Conservation (phyloP, 2,113 vertebrate genomes). For the Hippocampus comes region DNA sequence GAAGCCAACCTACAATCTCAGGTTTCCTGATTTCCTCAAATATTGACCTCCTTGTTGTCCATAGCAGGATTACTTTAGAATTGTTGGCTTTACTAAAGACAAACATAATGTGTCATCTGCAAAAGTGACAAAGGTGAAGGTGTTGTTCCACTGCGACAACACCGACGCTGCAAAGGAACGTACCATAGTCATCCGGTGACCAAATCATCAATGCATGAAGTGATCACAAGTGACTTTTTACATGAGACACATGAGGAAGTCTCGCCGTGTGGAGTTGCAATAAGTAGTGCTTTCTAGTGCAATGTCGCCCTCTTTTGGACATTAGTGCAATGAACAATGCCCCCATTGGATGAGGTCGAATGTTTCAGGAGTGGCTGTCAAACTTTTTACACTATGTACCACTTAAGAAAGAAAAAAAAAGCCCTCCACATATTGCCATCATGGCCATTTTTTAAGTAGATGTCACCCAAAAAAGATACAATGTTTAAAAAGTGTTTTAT, state of each 20-base stretch:
- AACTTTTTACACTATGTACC: neutral
- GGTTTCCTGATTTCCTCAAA: conserved; percentile 51
- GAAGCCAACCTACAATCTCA: conserved; percentile 44
- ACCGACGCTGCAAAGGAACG: neutral
- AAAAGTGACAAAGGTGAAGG: neutral
- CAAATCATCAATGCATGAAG: conserved; percentile 8
- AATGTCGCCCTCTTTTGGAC: conserved; percentile 69
- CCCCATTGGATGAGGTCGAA: neutral
- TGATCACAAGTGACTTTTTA: conserved; percentile 10
- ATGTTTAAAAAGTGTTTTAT: too few relatives aligned
- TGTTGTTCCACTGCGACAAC: neutral
- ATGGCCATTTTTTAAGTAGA: neutral
- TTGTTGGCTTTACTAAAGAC: conserved; percentile 1
- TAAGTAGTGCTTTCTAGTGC: conserved; percentile 34
- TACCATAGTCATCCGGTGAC: neutral
- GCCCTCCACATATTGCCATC: neutral
- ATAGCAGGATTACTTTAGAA: conserved; percentile 3
- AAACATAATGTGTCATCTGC: conserved; percentile 1
- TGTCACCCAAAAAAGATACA: too few relatives aligned
- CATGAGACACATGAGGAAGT: conserved; percentile 6
- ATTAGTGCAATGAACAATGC: neutral
- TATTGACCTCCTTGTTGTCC: conserved; percentile 16
- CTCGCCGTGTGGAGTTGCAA: neutral
- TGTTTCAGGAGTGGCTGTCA: neutral
- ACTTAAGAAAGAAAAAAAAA: neutral